Conservation (phyloP, 92 coral and sea anemone genomes). For the Phenganax stokvisi region DNA sequence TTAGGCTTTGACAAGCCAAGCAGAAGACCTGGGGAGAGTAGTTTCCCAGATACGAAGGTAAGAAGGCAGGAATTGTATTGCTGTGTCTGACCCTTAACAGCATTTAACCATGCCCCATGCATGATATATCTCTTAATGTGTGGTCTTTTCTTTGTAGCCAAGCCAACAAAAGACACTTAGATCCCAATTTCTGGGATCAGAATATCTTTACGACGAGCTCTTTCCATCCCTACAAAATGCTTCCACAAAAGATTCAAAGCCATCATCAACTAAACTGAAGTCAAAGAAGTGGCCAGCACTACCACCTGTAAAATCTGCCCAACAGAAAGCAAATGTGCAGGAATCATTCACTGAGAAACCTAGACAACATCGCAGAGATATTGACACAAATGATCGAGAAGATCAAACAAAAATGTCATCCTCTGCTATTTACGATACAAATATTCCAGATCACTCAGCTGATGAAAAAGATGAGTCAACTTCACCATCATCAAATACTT, state of each 20-base stretch:
- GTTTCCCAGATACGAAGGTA: not conserved
- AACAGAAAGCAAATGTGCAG: not conserved
- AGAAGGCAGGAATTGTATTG: not conserved
- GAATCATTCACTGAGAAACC: too few species aligned
- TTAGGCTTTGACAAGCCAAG: conserved; percentile 37
- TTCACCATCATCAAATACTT: not conserved
- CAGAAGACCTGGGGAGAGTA: conserved; percentile 46
- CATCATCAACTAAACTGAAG: not conserved
- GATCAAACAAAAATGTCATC: not conserved
- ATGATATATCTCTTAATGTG: not conserved
- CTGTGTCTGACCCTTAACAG: not conserved
- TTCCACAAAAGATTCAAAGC: not conserved
- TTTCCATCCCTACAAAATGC: conserved; percentile 8
- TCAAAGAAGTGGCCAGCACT: not conserved
- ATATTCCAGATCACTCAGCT: not conserved
- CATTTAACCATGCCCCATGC: not conserved
- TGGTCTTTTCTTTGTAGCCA: too few species aligned
- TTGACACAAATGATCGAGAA: not conserved
- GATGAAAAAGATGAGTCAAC: not conserved
- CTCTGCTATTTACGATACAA: not conserved
- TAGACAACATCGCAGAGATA: not conserved
- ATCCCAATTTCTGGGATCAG: conserved; percentile 20
- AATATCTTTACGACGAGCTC: conserved; percentile 21
- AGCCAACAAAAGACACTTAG: not conserved
- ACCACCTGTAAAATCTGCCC: not conserved